Base-by-base conservation (phyloP, 2,888 invertebrate genomes). In the Megalurothrips usitatus region DNA sequence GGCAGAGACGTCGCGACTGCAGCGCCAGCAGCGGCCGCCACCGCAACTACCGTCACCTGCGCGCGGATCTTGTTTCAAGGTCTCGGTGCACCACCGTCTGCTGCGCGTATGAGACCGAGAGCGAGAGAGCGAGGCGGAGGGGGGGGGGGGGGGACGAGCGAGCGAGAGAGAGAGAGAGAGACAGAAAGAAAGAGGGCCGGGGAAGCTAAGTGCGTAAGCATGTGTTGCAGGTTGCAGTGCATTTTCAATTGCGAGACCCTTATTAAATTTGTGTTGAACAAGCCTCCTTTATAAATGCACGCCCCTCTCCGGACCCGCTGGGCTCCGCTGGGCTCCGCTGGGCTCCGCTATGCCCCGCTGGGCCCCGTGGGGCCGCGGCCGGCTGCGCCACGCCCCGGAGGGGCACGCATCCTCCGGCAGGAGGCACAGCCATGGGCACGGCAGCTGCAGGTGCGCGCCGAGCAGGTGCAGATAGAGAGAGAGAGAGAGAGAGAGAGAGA, bases 41-140 rank as follows among this genome's bases (percentile, higher is more conserved):
- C 34, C 6, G 34, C 34, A 43, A 43, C 34, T 43, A 43, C n/a
- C n/a, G n/a, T n/a, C n/a, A n/a, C 34, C 34, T 43, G 3, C 34
- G 34, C 58, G 58, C 58, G 58, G 58, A 58, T 58, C 58, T 58
- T 17, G 58, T 58, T 58, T 58, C 58, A 58, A 58, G 58, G 58
- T 17, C 58, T 17, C 19, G 2, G 34, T 43, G 34, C 34, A 43
- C 34, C 2, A 43, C 34, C 34, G 34, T 43, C 3, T 43, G 34
- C n/a, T 43, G 34, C 6, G 34, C 34, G 34, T 43, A 19, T 10
- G 19, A 52, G 52, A 52, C 6, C 12, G 52, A 52, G 52, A 52
- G 52, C 2, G 52, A 52, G 4, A 2, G 52, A 52, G 52, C 2
- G 52, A 19, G 49, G 49, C 14, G 14, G 49, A 49, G 14, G 49